Evolutionary conservation across 2,888 invertebrate genomes (phyloP).

Genomic region (Cosmorhoe ocellata): DNA sequence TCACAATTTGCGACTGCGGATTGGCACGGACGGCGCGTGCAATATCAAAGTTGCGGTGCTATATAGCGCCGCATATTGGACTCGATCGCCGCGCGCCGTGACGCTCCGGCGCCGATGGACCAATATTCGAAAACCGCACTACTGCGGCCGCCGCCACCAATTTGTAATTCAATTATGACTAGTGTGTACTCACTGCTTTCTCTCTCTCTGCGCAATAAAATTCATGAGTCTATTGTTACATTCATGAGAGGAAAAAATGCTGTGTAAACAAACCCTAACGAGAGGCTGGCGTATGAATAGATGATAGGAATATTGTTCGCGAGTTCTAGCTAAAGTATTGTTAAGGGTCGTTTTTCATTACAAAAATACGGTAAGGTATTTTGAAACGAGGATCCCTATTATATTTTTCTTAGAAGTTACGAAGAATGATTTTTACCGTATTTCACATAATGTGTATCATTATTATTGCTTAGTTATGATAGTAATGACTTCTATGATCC

Average conservation of each 20-base stretch:
- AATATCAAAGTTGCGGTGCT: slow-evolving; percentile 53
- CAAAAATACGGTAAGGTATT: too few relatives aligned
- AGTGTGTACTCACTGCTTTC: slow-evolving; percentile 39
- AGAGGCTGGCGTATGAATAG: slow-evolving; percentile 22
- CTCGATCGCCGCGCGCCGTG: slow-evolving; percentile 35
- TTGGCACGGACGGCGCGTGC: slow-evolving; percentile 58
- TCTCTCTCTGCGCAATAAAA: slow-evolving; percentile 50
- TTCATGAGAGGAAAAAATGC: slow-evolving; percentile 53
- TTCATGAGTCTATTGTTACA: slow-evolving; percentile 57
- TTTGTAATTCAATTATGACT: slow-evolving; percentile 56
- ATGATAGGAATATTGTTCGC: slow-evolving; percentile 6
- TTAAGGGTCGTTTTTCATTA: too few relatives aligned
- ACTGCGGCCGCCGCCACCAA: slow-evolving; percentile 14
- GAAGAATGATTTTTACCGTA: too few relatives aligned
- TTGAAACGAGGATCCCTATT: too few relatives aligned
- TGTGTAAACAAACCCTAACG: slow-evolving; percentile 37
- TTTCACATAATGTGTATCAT: too few relatives aligned
- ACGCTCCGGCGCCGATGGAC: slow-evolving; percentile 29
- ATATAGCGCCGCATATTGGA: slow-evolving; percentile 45
- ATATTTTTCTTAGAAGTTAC: too few relatives aligned
- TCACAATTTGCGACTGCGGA: slow-evolving; percentile 59
- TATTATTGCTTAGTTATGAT: too few relatives aligned
- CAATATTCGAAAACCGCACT: slow-evolving; percentile 38
- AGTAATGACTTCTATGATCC: too few relatives aligned
- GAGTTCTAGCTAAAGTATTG: not conserved